Base-by-base conservation (phyloP, 2,113 vertebrate genomes). In the Melierax canorus region DNA sequence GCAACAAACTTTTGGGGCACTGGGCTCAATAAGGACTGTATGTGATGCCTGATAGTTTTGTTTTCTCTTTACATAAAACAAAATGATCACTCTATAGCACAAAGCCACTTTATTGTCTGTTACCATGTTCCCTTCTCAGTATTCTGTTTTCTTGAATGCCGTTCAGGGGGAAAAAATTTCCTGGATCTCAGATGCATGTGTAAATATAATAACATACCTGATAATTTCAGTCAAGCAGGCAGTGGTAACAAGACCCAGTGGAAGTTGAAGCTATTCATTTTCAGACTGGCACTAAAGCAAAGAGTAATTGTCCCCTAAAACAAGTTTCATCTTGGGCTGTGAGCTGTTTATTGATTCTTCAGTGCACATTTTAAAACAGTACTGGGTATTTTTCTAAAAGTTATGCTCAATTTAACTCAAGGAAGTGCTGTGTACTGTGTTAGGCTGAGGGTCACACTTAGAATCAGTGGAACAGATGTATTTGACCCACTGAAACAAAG, bases 401-500 rank as follows among this genome's bases (percentile, higher is more conserved):
- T 63, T 53, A 8, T 12, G 11, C 26, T 78, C 0, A 6, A 3
- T 80, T 83, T 95, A 68, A 71, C 27, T 62, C 34, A 27, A 2
- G 0, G 38, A 69, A 50, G 23, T 60, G 50, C 63, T 64, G 26
- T n/a, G 20, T 45, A 4, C 29, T 58, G 10, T 4, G 1, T 45
- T 78, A 63, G 74, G 39, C 86, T 88, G 58, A 64, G 76, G 21
- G 76, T 56, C 1, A 2, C 50, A 1, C 58, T 71, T 78, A 34
- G 14, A 34, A 45, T 34, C 17, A 24, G 19, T 58, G 45, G 64
- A 67, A 46, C 26, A 85, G 43, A 19, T 51, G 20, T n/a, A 17
- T 83, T 94, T 80, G 74, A 36, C 36, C 38, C 41, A 39, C 24
- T 72, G 74, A 93, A 81, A 76, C 36, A 76, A 92, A 90, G 22